Percentiles rank a stretch among this genome's conserved stretches.
Conservation (phyloP, 2,113 vertebrate genomes). For the Condylura cristata region DNA sequence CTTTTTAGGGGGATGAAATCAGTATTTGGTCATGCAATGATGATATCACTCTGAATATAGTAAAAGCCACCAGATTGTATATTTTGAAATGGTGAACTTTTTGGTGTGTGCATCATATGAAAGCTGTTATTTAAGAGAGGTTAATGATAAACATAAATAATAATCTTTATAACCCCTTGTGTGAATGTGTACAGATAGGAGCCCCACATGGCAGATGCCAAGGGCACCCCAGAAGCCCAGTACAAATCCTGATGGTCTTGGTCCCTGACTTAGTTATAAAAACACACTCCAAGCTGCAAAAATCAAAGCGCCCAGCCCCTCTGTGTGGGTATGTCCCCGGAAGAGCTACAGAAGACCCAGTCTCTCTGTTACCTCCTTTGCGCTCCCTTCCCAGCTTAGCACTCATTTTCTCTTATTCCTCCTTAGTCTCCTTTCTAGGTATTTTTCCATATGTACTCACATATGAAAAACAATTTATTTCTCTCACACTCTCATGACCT, state of each 20-base stretch:
- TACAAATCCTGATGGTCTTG: too few relatives aligned
- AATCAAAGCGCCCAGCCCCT: neutral
- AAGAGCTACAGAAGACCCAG: fast-evolving
- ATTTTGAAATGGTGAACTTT: neutral
- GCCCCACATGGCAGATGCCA: too few relatives aligned
- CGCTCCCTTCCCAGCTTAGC: neutral
- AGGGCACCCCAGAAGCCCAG: too few relatives aligned
- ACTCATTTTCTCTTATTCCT: neutral
- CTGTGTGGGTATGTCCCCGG: fast-evolving
- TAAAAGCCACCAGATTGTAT: neutral
- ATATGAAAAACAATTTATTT: neutral
- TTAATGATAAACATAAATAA: neutral
- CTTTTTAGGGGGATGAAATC: neutral
- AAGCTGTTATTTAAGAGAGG: neutral
- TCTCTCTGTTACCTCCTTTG: neutral
- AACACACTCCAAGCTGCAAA: neutral
- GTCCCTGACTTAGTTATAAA: neutral
- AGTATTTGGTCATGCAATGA: neutral
- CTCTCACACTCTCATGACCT: slow-evolving; percentile 2
- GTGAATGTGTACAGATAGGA: too few relatives aligned
- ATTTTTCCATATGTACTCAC: neutral
- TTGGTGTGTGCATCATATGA: neutral
- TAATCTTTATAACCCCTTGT: neutral
- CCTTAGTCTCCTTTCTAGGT: neutral
- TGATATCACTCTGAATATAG: neutral